Base-by-base conservation (phyloP, 1,140 invertebrate species). In the Apis florea region DNA sequence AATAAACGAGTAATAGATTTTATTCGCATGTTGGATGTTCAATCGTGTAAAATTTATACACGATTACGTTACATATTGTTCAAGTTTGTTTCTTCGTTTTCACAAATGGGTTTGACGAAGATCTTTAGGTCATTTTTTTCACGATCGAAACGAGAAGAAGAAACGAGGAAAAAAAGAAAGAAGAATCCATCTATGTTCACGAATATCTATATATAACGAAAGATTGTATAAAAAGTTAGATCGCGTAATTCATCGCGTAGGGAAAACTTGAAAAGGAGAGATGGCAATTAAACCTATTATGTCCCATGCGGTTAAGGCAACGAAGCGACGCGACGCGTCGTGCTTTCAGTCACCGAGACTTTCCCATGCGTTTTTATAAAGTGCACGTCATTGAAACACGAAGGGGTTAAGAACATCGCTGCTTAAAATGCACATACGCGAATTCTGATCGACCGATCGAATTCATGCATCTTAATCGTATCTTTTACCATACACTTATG, bases 261-360 rank as follows among this genome's bases (percentile, higher is more conserved):
- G 51, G 71, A 59, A 24, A 5, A 51, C 71, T 75, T 13, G 79
- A 67, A 81, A 80, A 75, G 79, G 72, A 81, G 53, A 81, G 72
- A 81, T 75, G 53, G 79, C 79, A 81, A 81, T 81, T 81, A 81
- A 81, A 81, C 63, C 63, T 75, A 81, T 81, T 81, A 75, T 75
- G 79, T 75, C 79, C 21, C 3, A 64, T 17, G 21, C 54, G 21
- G 72, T 75, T 75, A 75, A 66, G 79, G 79, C 71, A 81, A 75
- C 71, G 63, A 75, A 40, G 31, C 31, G 31, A 40, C 31, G 31
- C 31, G 31, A 40, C 31, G 31, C 31, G 31, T 40, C 31, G 40
- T 66, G 47, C 72, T 81, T 81, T 81, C 71, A 51, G 79, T 26
- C 53, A n/a, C 21, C 79, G 6, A 59, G 72, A 68, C 79, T 81